A percentile compares a stretch with the other conserved stretches of the same genome.
Conservation (phyloP, 1,140 invertebrate genomes). For the Colletes latitarsis region DNA sequence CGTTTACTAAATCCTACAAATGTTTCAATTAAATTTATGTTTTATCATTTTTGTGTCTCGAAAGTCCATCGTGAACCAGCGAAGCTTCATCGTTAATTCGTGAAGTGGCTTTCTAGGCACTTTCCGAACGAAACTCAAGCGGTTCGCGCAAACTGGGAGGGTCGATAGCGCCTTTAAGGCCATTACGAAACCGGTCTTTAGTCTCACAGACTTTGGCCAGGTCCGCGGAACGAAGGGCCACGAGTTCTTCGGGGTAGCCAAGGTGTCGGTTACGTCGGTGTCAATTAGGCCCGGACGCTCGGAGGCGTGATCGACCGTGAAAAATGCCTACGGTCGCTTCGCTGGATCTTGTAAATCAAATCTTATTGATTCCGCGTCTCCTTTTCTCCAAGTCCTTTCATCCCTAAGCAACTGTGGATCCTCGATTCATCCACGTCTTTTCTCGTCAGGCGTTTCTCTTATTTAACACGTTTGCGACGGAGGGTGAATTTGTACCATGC, state of each 20-base stretch:
- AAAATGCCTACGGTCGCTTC: conserved; percentile 61
- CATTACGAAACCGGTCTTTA: conserved; percentile 66
- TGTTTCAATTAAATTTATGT: no score
- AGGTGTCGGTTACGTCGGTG: conserved; percentile 63
- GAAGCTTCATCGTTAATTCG: no score
- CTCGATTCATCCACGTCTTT: background rate
- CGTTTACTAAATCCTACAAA: no score
- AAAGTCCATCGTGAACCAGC: no score
- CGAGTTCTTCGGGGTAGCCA: conserved; percentile 49
- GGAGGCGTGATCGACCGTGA: conserved; percentile 63
- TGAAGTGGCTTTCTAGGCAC: conserved; percentile 7
- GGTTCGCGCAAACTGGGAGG: conserved; percentile 37
- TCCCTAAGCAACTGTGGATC: conserved; percentile 3
- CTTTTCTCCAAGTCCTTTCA: conserved; percentile 7
- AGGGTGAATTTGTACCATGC: no score
- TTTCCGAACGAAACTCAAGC: conserved; percentile 15
- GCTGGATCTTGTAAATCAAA: conserved; percentile 65
- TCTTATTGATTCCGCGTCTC: conserved; percentile 60
- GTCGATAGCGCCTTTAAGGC: conserved; percentile 46
- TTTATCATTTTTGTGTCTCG: no score
- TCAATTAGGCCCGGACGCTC: conserved; percentile 57
- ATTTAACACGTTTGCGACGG: no score
- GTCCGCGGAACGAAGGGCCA: conserved; percentile 50
- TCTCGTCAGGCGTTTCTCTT: background rate
- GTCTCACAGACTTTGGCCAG: conserved; percentile 48